Conservation (phyloP, 1,140 invertebrate genomes). For the Drosophila carrolli region DNA sequence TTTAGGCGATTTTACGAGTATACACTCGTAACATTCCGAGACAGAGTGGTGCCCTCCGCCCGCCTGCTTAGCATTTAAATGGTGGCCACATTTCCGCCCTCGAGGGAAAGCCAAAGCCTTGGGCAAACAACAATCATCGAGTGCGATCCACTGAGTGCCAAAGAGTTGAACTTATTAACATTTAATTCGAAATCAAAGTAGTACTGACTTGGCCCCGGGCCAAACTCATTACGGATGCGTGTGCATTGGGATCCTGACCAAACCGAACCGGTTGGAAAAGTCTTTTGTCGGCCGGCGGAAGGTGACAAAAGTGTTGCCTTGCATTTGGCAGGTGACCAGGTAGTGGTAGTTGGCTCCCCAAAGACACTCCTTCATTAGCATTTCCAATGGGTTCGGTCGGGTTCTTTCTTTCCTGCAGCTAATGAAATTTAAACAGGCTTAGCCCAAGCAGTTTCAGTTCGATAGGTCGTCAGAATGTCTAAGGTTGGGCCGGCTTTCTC, state of each 20-base stretch:
- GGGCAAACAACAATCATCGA: conserved; percentile 7
- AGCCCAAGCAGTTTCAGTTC: conserved; percentile 35
- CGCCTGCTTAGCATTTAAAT: conserved; percentile 76
- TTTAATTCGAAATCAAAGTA: conserved; percentile 78
- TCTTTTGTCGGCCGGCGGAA: conserved; percentile 32
- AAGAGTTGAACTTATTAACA: conserved; percentile 76
- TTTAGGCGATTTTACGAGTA: conserved; percentile 56
- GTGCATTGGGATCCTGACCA: conserved; percentile 41
- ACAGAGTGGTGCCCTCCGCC: conserved; percentile 48
- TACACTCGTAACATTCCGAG: conserved; percentile 38
- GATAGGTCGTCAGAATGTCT: conserved; percentile 68
- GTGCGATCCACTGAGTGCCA: conserved; percentile 23
- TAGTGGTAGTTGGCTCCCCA: conserved; percentile 28
- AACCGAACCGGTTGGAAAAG: not conserved
- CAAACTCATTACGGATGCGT: conserved; percentile 61
- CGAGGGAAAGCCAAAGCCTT: conserved; percentile 22
- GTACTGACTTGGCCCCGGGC: conserved; percentile 35
- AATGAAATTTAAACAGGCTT: conserved; percentile 64
- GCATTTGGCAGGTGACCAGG: conserved; percentile 66
- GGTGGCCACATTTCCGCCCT: conserved; percentile 70
- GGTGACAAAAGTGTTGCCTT: conserved; percentile 52
- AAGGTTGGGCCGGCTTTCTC: conserved; percentile 7
- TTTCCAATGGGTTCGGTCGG: conserved; percentile 36
- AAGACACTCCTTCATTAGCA: conserved; percentile 60
- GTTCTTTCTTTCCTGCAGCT: conserved; percentile 28